Conservation (phyloP, 2,797 vertebrate genomes). For the Florisuga fusca region DNA sequence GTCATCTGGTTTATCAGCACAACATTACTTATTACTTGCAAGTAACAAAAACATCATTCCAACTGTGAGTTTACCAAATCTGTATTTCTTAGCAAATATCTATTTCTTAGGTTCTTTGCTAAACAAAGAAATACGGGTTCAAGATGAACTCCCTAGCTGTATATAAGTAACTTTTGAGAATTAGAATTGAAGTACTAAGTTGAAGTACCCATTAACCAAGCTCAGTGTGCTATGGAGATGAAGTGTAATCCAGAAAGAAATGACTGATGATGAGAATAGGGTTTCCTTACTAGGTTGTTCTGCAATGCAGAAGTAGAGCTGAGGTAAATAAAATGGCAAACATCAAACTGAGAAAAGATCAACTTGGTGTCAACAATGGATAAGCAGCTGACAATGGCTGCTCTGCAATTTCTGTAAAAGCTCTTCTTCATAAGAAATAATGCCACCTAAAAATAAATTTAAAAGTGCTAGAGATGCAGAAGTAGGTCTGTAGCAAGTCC, state of each 20-base stretch:
- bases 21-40: neutral
- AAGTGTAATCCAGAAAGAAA: neutral
- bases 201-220: neutral
- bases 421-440: neutral
- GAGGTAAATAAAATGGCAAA: neutral
- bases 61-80: neutral
- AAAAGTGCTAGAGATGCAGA: neutral
- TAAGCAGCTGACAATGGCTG: neutral
- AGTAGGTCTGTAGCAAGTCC: neutral
- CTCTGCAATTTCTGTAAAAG: neutral
- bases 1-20: neutral
- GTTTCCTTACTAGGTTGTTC: neutral
- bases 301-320: neutral
- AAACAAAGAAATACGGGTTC: neutral
- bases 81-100: neutral
- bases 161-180: neutral
- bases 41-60: neutral
- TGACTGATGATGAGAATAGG: neutral
- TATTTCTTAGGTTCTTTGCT: neutral
- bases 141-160: neutral
- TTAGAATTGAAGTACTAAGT: neutral
- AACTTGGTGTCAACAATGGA: neutral
- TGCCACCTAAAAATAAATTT: neutral
- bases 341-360: neutral
- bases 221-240: neutral